Conservation (phyloP, 1,140 invertebrate species). For the Goniozus legneri region DNA sequence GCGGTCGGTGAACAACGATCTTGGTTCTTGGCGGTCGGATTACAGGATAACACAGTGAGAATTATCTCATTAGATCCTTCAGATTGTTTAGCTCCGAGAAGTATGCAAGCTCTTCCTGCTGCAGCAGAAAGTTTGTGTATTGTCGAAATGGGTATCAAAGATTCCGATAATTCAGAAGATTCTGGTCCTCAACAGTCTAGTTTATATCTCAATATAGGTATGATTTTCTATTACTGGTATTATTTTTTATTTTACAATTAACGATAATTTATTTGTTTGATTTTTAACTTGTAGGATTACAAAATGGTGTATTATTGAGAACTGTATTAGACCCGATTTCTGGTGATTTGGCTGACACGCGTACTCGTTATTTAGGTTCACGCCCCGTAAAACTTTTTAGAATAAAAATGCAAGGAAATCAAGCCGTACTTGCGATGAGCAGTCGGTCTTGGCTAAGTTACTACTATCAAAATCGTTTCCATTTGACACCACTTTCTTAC, state of each 20-base stretch:
- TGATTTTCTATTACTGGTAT: not conserved
- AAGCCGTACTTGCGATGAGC: conserved; percentile 96
- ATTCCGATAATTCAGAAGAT: conserved; percentile 59
- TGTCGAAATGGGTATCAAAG: conserved; percentile 76
- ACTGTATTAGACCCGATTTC: conserved; percentile 96
- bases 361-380: conserved; percentile 93
- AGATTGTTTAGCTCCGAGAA: conserved; percentile 88
- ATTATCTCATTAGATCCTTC: conserved; percentile 96
- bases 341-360: conserved; percentile 94
- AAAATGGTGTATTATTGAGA: conserved; percentile 94
- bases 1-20: conserved; percentile 92
- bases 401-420: conserved; percentile 90
- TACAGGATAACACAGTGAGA: conserved; percentile 94
- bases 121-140: conserved; percentile 95
- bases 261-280: conserved; percentile 1
- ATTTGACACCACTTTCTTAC: conserved; percentile 93
- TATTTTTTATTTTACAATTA: conserved; percentile 7
- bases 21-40: conserved; percentile 94
- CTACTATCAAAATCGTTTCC: conserved; percentile 95
- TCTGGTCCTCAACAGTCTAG: conserved; percentile 60
- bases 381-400: conserved; percentile 94
- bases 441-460: conserved; percentile 98
- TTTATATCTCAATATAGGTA: conserved; percentile 95
- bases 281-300: conserved; percentile 64
- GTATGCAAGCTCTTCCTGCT: conserved; percentile 96